phyloP scores from a whole-genome alignment of 37 sponge, comb jelly and placozoan species.

The Amphimedon queenslandica region DNA sequence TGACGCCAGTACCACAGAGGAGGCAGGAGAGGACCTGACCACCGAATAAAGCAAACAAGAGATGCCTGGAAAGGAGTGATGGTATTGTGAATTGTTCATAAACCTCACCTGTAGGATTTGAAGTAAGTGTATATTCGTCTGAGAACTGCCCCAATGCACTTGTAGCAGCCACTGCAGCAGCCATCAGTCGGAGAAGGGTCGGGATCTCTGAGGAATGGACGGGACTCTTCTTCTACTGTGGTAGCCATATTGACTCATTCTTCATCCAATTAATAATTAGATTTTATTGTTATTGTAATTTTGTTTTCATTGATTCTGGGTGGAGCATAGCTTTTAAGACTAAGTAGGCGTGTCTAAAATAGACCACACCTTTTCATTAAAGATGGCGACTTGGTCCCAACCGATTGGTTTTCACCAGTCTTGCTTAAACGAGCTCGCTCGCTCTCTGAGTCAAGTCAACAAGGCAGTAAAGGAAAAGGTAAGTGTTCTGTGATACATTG shows the following conservation, averaged over 20 bases:
- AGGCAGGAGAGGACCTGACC: constrained; percentile 63
- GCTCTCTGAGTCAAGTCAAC: constrained; percentile 22
- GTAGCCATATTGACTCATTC: too few species aligned
- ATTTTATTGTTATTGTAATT: too few species aligned
- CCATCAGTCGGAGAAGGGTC: neutral
- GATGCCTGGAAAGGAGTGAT: neutral
- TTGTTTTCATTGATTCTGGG: too few species aligned
- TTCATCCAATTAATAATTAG: too few species aligned
- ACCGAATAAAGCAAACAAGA: constrained; percentile 8
- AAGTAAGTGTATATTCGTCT: neutral
- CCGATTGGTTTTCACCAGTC: constrained; percentile 29
- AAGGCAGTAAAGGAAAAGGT: constrained; percentile 43
- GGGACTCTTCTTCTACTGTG: neutral
- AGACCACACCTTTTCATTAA: too few species aligned
- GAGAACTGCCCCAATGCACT: neutral
- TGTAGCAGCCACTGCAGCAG: too few species aligned
- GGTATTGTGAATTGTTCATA: too few species aligned
- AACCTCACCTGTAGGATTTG: neutral
- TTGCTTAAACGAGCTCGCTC: constrained; percentile 39
- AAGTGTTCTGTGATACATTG: neutral
- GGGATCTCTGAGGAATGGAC: neutral
- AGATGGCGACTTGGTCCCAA: too few species aligned
- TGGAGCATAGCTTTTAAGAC: too few species aligned
- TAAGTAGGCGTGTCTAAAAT: too few species aligned
- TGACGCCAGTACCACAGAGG: constrained; percentile 67